These are phyloP conservation scores for Mycteria americana DNA, from an alignment of 2,797 vertebrate species.

Conservation along the genomic window DNA sequence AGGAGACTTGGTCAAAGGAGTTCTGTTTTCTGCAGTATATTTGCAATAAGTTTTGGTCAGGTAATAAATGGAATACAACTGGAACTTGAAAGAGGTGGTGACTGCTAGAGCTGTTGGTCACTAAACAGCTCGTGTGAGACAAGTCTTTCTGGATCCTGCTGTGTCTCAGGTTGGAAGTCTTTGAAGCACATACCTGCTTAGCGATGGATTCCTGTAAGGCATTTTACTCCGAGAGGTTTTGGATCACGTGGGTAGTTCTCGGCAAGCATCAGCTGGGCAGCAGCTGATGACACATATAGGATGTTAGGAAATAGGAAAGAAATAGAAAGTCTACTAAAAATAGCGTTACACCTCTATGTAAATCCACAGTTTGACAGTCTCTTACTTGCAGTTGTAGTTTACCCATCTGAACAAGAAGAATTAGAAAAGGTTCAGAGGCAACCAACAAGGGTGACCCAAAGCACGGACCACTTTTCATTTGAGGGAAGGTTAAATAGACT, in stretches of 20 bases:
- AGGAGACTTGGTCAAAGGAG: neutral
- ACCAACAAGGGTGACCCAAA: neutral
- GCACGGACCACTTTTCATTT: rapidly evolving
- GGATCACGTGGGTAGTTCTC: neutral
- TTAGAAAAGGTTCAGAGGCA: neutral
- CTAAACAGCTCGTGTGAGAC: neutral
- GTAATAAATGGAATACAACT: rapidly evolving
- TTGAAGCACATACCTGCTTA: neutral
- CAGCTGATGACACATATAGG: neutral
- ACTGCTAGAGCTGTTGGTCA: neutral
- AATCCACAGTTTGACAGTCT: neutral
- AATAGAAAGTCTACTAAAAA: neutral
- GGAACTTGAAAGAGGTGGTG: neutral
- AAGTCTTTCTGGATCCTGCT: neutral
- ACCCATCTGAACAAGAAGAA: no score
- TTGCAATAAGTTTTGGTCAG: neutral
- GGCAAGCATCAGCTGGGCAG: neutral
- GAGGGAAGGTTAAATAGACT: neutral
- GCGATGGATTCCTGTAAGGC: neutral
- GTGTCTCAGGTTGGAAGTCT: neutral
- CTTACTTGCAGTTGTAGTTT: neutral
- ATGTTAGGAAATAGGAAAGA: neutral
- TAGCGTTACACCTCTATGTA: neutral
- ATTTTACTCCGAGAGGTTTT: rapidly evolving
- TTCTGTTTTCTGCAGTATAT: neutral